These are phyloP conservation scores for Trachemys scripta DNA, from an alignment of 2,113 vertebrate genomes.

Conservation along the genomic window DNA sequence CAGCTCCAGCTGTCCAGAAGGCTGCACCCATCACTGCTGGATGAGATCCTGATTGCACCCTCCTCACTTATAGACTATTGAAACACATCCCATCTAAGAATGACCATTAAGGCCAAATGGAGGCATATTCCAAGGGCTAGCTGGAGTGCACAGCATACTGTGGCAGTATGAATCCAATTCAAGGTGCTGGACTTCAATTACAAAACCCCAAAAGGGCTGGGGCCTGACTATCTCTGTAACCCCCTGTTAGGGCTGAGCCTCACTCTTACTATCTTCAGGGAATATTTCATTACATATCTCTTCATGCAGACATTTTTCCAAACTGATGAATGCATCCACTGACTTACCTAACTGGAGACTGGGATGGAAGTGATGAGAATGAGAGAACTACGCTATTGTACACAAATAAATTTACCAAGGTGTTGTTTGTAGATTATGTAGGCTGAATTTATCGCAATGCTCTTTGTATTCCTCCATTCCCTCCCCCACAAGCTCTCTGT, in stretches of 20 bases:
- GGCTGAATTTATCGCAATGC: background rate
- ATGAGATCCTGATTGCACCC: background rate
- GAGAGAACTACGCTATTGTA: background rate
- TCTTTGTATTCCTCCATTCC: background rate
- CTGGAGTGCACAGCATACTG: background rate
- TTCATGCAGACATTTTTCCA: background rate
- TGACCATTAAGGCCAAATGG: background rate
- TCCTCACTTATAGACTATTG: background rate
- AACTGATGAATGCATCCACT: background rate
- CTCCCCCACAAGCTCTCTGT: background rate
- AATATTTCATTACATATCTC: background rate
- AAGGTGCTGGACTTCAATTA: background rate
- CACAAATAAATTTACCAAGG: background rate
- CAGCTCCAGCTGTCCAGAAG: background rate
- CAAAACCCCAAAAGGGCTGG: background rate
- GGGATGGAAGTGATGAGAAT: background rate
- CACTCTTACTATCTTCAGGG: background rate
- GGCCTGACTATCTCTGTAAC: background rate
- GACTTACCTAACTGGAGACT: background rate
- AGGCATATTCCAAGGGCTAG: too few species aligned
- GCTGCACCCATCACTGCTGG: background rate
- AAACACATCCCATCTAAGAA: background rate
- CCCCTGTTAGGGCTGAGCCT: background rate
- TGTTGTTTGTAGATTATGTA: background rate
- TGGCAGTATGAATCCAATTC: background rate